Evolutionary conservation across 2,113 vertebrate species (phyloP).

Genomic region (Zosterops hypoxanthus): DNA sequence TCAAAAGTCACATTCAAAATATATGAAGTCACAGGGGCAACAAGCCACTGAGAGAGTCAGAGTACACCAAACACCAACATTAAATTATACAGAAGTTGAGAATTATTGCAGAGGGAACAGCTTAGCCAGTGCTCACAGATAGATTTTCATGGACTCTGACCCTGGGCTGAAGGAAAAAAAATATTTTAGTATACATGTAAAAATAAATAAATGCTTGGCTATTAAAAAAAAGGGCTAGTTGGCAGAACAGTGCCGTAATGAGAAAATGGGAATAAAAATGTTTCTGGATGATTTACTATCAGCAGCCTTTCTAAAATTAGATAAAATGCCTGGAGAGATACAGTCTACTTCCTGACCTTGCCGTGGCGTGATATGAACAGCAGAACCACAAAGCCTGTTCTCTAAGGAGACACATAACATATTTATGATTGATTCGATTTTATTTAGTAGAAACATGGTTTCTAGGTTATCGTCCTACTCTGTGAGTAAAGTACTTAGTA

Average conservation of each 20-base stretch:
- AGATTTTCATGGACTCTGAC: neutral
- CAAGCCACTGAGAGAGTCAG: neutral
- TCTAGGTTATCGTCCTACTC: constrained; percentile 57
- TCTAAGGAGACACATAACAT: constrained; percentile 50
- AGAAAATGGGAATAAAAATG: constrained; percentile 75
- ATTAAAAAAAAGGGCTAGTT: constrained; percentile 16
- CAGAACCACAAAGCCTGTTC: constrained; percentile 52
- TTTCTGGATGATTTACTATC: constrained; percentile 79
- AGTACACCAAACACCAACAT: rapidly evolving
- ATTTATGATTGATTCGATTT: constrained; percentile 76
- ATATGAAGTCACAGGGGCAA: neutral
- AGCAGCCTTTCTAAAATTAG: constrained; percentile 69
- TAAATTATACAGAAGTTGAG: neutral
- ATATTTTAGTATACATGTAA: neutral
- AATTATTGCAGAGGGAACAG: neutral
- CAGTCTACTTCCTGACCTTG: constrained; percentile 49
- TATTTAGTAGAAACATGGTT: constrained; percentile 50
- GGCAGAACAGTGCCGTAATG: constrained; percentile 58
- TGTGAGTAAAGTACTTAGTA: neutral
- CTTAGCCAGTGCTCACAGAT: neutral
- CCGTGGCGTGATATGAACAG: constrained; percentile 60
- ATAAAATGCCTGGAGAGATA: constrained; percentile 42
- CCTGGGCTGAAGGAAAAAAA: constrained; percentile 21
- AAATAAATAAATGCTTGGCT: constrained; percentile 26
- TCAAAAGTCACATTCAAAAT: neutral